A percentile compares a stretch with the other conserved stretches of the same genome.
Evolutionary conservation across 2,797 vertebrate genomes (phyloP).

Genomic region (Dipus sagitta): DNA sequence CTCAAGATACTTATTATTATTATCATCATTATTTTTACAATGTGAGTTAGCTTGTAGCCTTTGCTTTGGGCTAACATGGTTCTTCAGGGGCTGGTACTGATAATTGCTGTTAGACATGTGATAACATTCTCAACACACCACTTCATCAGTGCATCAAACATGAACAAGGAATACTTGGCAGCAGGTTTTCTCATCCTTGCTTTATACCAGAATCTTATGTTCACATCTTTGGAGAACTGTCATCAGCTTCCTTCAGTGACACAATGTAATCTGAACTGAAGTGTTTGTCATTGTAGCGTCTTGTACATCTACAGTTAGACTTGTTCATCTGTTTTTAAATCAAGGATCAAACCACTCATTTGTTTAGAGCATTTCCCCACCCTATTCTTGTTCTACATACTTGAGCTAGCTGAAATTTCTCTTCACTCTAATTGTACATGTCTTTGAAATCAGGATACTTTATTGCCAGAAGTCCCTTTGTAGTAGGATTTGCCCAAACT

Average conservation of each 20-base stretch:
- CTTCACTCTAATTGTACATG: background rate
- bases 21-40: constrained; percentile 45
- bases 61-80: background rate
- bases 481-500: background rate
- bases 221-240: background rate
- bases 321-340: constrained; percentile 48
- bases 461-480: background rate
- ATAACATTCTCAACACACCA: background rate
- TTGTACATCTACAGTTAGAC: background rate
- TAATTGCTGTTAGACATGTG: background rate
- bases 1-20: background rate
- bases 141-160: background rate
- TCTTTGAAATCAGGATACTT: background rate
- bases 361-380: background rate
- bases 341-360: background rate
- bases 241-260: background rate
- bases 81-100: background rate
- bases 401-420: background rate
- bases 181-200: background rate
- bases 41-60: background rate
- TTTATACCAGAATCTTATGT: constrained; percentile 9
- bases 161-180: background rate
- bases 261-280: constrained; percentile 37
- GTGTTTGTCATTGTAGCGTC: background rate
- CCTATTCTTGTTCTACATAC: background rate